Evolutionary conservation across 1,140 invertebrate species (phyloP), one percentile per base, ranked within the genome.

Genomic region (Drosophila sp.): DNA sequence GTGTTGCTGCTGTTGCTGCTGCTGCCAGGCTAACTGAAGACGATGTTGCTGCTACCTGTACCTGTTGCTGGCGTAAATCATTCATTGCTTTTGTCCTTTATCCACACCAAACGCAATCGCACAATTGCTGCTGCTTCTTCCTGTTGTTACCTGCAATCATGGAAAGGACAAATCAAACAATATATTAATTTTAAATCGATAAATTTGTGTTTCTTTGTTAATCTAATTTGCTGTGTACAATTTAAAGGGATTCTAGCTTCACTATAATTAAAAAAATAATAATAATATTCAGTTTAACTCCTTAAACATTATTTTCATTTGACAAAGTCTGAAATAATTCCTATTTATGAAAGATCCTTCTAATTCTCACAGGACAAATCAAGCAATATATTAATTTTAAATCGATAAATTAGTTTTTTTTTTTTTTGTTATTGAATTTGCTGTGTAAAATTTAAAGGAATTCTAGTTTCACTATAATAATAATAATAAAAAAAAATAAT

Each of bases 41-140:
- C 78, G 87, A 81, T 80, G 76, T 83, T 76, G 76, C 82, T 87
- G 79, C 83, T 83, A 89, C 82, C 82, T 29, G 27, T 29, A 84
- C 70, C 78, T 90, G 83, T 53, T 90, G 83, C 53, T 86, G 86
- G 72, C 81, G 87, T 90, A 90, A 90, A 83, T 90, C 87, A 90
- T 90, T 90, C 87, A 90, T 90, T 90, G 81, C 86, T 87, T 62
- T 53, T 76, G 21, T 45, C 72, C 62, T 72, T 82, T 87, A 62
- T 87, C 83, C 82, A 64, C 70, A 54, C 46, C 64, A 72, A 29
- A 48, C 41, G 59, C 51, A 46, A 57, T 79, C 18, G 27, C 50
- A 34, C 67, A 36, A 36, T 78, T 73, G 56, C 70, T 61, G 73
- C 73, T 56, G n/a, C n/a, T n/a, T n/a, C n/a, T n/a, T n/a, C n/a